Percentiles rank a stretch among this genome's conserved stretches.
Evolutionary conservation across 2,113 vertebrate genomes (phyloP).

Genomic region (Tautogolabrus adspersus): DNA sequence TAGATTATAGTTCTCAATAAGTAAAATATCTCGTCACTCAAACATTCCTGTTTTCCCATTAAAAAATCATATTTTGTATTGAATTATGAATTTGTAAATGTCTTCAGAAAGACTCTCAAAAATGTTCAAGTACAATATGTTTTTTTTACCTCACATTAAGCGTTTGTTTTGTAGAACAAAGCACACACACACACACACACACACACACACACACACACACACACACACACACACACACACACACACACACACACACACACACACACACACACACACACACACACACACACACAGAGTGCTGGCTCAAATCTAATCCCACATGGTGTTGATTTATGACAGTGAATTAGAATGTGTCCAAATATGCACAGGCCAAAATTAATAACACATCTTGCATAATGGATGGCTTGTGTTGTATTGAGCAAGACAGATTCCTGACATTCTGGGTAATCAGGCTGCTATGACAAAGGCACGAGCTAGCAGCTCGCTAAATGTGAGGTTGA

Average conservation of each 20-base stretch:
- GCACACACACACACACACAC: slow-evolving; percentile 25
- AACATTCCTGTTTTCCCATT: too few species aligned
- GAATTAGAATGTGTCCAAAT: slow-evolving; percentile 54
- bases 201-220: slow-evolving; percentile 36
- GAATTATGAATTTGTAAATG: slow-evolving; percentile 2
- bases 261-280: slow-evolving; percentile 41
- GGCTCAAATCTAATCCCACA: slow-evolving; percentile 44
- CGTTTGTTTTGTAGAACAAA: slow-evolving; percentile 47
- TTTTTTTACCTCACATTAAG: slow-evolving; percentile 16
- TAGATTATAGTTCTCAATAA: too few species aligned
- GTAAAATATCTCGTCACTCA: background rate
- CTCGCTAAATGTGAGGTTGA: slow-evolving; percentile 31
- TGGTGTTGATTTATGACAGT: slow-evolving; percentile 57
- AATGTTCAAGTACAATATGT: background rate
- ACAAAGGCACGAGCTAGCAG: slow-evolving; percentile 27
- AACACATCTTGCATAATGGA: slow-evolving; percentile 57
- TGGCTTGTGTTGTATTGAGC: slow-evolving; percentile 57
- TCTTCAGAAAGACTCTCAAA: background rate
- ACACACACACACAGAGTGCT: slow-evolving; percentile 42
- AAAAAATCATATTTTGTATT: too few species aligned
- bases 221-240: slow-evolving; percentile 41
- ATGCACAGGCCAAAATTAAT: slow-evolving; percentile 53
- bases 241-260: slow-evolving; percentile 36
- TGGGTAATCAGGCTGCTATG: slow-evolving; percentile 46
- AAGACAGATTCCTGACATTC: slow-evolving; percentile 67